Evolutionary conservation across 53 echinoderm and acorn worm species (phyloP), one percentile per base, ranked within the genome.

Genomic region (Actinopyga echinites): DNA sequence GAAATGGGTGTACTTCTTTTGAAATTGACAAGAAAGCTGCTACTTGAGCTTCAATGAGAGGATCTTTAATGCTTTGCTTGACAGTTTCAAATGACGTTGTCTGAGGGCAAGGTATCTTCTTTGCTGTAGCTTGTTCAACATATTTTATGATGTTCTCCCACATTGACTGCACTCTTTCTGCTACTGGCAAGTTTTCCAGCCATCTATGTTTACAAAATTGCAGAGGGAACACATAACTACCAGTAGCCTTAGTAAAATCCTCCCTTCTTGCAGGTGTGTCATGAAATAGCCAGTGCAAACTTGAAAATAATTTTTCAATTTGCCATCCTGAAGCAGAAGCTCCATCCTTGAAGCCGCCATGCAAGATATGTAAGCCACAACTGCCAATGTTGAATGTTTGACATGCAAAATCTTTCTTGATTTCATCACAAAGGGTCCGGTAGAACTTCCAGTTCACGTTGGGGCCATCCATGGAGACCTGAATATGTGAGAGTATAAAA

Each of bases 211-310:
- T 62, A 62, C 63, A 62, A 11, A 62, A 62, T 17, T 62, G 5
- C 12, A 65, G 28, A 38, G 61, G 82, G 24, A 75, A 67, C 56
- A 37, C 56, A 56, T 8, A 74, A 19, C 54, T 63, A 29, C 86
- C 86, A 12, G 75, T 74, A 22, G 55, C 57, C 60, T 71, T 90
- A 1, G 17, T 0, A 44, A 60, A 74, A 64, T 90, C 90, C 56
- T 90, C 90, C n/a, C 90, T 43, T 31, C 86, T 45, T 74, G 86
- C 90, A 62, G 86, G 90, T 6, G 82, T 74, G 74, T 90, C 86
- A 31, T 90, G 61, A 42, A 90, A 90, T 32, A 86, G 64, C 15
- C 57, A 53, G 43, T 68, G 34, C 40, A 67, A 12, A 38, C 57
- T 23, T 28, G 40, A 55, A 20, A 89, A 79, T 52, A 89, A 45